Evolutionary conservation across 2,888 invertebrate genomes (phyloP), one percentile per base, ranked within the genome.

Genomic region (Macroteleia sp.): DNA sequence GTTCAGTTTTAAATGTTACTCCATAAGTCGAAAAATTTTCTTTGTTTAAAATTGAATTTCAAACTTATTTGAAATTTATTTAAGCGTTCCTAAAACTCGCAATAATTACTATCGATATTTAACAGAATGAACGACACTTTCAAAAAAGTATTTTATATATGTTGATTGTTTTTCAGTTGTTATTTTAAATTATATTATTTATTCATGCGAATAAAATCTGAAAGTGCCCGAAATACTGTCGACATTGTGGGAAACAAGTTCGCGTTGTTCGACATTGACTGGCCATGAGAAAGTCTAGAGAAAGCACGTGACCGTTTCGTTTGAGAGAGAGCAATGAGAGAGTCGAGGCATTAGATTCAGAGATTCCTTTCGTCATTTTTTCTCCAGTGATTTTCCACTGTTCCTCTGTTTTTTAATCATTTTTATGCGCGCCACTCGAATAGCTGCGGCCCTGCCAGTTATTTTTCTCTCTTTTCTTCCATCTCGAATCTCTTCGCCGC

Each of bases 241-340:
- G 22, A 67, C 54, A 64, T 54, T 66, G 54, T 64, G 54, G 59
- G 66, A 69, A 77, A 73, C 42, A 44, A 77, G 61, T 62, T 56
- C 25, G 64, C 71, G 48, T 34, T 61, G 74, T 74, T 77, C 75
- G 71, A 77, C 69, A 80, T 75, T 78, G 81, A 71, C 70, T 66
- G 75, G 20, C 67, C 71, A 77, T 81, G 86, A 84, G 86, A 87
- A 87, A 88, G 87, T 85, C 81, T 82, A 82, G 85, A 85, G 87
- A 87, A 87, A 87, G 87, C 86, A 87, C 82, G 80, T 81, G 81
- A 79, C 80, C 82, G 83, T 77, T 83, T 75, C 81, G 69, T 57
- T 59, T 59, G 46, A 39, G 69, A 64, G 76, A 69, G 64, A 57
- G 71, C 56, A 46, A 69, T 46, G n/a, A 74, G 62, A 66, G 75